Base-by-base conservation (phyloP, 2,797 vertebrate genomes). In the Gallinago solitaria region DNA sequence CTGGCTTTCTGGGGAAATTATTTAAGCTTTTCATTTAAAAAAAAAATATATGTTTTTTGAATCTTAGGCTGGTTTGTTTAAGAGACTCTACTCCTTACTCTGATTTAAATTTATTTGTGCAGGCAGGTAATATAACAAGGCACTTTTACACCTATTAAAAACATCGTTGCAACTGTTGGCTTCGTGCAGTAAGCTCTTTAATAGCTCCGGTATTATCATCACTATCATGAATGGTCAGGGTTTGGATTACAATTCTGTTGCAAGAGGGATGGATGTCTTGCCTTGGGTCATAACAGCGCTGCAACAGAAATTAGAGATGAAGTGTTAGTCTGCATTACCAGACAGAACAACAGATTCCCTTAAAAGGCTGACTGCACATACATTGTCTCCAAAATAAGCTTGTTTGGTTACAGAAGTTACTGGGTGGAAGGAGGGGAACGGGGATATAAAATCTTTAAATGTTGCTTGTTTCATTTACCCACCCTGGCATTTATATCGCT, bases 1-100 rank as follows among this genome's bases (percentile, higher is more conserved):
- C 81, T 96, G 93, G 73, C 95, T 95, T 96, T 94, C 93, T 87
- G 83, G 65, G 91, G 86, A 95, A 96, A 91, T 97, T 95, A 96
- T 89, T 96, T 87, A 87, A 95, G 92, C 81, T 96, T 95, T 93
- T 93, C 93, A 89, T 89, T 95, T 79, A 0, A 80, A 83, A 83
- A 65, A 63, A 21, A 21, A 37, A 37, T 32, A 35, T 10, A 57
- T 15, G 6, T 5, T 16, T 61, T 86, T 83, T 87, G n/a, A 83
- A 48, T 69, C 59, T 71, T 65, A 56, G 69, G 69, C 41, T 69
- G 33, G 73, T 85, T 41, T 15, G 18, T 92, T 92, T 83, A 84
- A 92, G 56, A 32, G 47, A 65, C 45, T 82, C 53, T 71, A 24
- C 25, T 91, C 19, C 59, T 93, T 73, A 64, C 32, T 73, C 51